Conservation (phyloP, 1,140 invertebrate genomes). For the Microplitis mediator region DNA sequence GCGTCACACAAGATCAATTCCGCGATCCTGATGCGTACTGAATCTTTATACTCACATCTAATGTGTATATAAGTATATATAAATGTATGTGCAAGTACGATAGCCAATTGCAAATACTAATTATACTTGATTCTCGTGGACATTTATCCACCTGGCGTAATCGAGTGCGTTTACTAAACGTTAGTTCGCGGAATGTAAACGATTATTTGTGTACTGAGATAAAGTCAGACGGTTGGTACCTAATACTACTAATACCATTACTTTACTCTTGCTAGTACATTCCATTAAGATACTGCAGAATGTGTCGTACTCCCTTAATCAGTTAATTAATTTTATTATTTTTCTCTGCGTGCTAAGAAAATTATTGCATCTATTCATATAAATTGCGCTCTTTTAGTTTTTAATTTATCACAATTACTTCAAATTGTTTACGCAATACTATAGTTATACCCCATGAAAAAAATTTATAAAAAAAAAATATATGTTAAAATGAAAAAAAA, state of each 20-base stretch:
- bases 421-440: no score
- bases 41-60: background rate
- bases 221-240: background rate
- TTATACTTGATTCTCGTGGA: background rate
- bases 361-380: background rate
- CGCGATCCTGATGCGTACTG: background rate
- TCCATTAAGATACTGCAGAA: constrained; percentile 25
- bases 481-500: no score
- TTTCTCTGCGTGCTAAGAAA: background rate
- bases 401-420: no score
- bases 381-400: no score
- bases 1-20: constrained; percentile 7
- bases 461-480: no score
- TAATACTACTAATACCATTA: no score
- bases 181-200: constrained; percentile 1
- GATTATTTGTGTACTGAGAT: constrained; percentile 2
- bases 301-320: constrained; percentile 38
- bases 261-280: constrained; percentile 39
- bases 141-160: constrained; percentile 15
- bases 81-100: background rate
- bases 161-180: constrained; percentile 3
- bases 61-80: background rate
- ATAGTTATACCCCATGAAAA: no score
- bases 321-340: constrained; percentile 33
- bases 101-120: constrained; percentile 18